Conservation (phyloP, 2,888 invertebrate species). For the Yponomeuta evonymella region DNA sequence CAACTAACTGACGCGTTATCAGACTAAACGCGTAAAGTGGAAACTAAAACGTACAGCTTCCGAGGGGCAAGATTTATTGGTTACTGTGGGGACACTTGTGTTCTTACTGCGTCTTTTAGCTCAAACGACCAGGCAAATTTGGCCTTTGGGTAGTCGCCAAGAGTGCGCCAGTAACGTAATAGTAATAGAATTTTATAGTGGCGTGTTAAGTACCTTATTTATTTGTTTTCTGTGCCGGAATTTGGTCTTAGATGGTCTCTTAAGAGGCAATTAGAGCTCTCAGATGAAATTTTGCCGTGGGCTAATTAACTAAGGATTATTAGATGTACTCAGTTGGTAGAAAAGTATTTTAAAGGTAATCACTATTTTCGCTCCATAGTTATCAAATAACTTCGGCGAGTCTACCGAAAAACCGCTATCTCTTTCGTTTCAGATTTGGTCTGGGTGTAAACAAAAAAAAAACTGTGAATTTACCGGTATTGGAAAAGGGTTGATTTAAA, state of each 20-base stretch:
- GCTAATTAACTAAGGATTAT: too few species aligned
- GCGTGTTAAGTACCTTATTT: background rate
- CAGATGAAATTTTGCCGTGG: background rate
- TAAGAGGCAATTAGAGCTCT: background rate
- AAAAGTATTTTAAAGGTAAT: too few species aligned
- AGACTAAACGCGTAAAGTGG: slow-evolving; percentile 12
- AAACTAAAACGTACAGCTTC: slow-evolving; percentile 12
- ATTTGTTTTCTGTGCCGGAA: background rate
- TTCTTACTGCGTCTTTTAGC: background rate
- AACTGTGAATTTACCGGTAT: too few species aligned
- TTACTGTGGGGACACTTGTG: slow-evolving; percentile 6
- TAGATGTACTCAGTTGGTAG: too few species aligned
- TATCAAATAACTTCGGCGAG: too few species aligned
- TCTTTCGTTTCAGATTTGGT: too few species aligned
- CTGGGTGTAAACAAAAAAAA: too few species aligned
- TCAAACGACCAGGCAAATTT: background rate
- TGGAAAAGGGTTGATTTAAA: too few species aligned
- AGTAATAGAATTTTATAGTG: slow-evolving; percentile 2
- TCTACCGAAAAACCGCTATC: too few species aligned
- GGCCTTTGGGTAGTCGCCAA: background rate
- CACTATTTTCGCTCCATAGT: too few species aligned
- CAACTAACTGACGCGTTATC: slow-evolving; percentile 14
- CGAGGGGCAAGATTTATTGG: slow-evolving; percentile 13
- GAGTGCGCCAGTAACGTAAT: background rate
- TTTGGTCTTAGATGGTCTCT: background rate